These are phyloP conservation scores for Chalcis sispes DNA, from an alignment of 2,888 invertebrate species.

Conservation along the genomic window DNA sequence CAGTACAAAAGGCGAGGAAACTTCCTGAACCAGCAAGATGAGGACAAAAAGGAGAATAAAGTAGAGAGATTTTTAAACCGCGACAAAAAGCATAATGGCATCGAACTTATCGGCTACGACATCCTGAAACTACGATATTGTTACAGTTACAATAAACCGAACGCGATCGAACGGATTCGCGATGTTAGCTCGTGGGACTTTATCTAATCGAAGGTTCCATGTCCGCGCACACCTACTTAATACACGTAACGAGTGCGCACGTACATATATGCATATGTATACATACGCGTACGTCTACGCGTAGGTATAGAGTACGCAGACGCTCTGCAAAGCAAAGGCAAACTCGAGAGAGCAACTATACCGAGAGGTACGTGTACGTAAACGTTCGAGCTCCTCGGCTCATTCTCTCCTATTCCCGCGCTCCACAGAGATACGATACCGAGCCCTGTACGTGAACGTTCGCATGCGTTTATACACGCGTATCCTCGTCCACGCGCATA, in stretches of 20 bases:
- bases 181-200: not conserved
- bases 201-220: constrained; percentile 27
- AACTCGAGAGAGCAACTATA: not conserved
- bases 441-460: not conserved
- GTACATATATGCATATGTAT: not conserved
- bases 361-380: not conserved
- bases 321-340: no score
- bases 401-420: constrained; percentile 1
- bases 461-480: not conserved
- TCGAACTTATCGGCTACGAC: not conserved
- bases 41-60: no score
- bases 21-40: no score
- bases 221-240: constrained; percentile 1
- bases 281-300: not conserved
- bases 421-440: no score
- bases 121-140: not conserved
- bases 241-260: not conserved
- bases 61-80: no score
- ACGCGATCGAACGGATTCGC: constrained; percentile 11
- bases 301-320: no score
- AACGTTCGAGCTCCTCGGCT: not conserved
- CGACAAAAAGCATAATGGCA: no score
- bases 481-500: not conserved
- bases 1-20: no score
- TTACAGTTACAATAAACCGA: not conserved